phyloP scores from a whole-genome alignment of 2,888 invertebrate species.

The Hyalella azteca region DNA sequence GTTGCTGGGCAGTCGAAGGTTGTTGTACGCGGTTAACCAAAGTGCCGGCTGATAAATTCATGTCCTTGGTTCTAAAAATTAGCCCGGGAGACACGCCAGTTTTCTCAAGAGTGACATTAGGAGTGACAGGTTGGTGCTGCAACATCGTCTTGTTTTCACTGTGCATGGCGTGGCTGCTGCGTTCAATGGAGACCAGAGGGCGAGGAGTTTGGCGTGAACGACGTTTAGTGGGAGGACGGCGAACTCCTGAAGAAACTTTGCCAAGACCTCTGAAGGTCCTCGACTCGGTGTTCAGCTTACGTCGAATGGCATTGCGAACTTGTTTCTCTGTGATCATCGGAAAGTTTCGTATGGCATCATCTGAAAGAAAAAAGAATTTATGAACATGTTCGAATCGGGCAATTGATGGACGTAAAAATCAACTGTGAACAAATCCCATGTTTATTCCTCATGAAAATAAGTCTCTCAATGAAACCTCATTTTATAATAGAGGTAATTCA shows the following conservation, averaged over 20 bases:
- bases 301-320: slow-evolving; percentile 55
- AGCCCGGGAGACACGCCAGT: slow-evolving; percentile 16
- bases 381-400: neutral
- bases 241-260: slow-evolving; percentile 42
- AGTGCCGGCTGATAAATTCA: neutral
- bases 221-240: slow-evolving; percentile 44
- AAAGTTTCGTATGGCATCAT: slow-evolving; percentile 57
- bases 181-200: slow-evolving; percentile 55
- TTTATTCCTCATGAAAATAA: too few relatives aligned
- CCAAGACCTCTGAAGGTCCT: slow-evolving; percentile 53
- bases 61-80: slow-evolving; percentile 20
- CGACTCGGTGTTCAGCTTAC: slow-evolving; percentile 57
- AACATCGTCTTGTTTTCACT: slow-evolving; percentile 50
- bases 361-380: slow-evolving; percentile 31
- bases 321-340: slow-evolving; percentile 54
- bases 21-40: slow-evolving; percentile 6
- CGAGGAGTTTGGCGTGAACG: slow-evolving; percentile 49
- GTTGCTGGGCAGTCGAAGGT: neutral
- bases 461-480: too few relatives aligned
- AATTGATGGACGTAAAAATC: too few relatives aligned
- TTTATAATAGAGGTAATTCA: too few relatives aligned
- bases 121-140: slow-evolving; percentile 52
- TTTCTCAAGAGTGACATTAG: slow-evolving; percentile 55
- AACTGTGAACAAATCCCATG: too few relatives aligned
- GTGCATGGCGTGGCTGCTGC: slow-evolving; percentile 43